phyloP scores from a whole-genome alignment of 1,140 invertebrate species.

The Delia radicum region DNA sequence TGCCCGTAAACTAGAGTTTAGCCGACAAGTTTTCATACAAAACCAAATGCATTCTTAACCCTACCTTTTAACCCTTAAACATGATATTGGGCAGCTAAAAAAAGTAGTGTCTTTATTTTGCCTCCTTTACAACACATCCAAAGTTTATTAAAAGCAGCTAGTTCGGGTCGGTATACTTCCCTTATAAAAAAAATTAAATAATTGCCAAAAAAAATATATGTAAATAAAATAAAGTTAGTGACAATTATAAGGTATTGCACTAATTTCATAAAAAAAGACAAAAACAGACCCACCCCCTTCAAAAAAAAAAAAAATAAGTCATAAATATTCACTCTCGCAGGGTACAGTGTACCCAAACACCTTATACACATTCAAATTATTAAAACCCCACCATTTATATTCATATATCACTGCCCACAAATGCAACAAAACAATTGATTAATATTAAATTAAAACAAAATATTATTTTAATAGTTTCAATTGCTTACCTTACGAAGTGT shows the following conservation, averaged over 20 bases:
- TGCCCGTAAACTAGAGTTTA: too few relatives aligned
- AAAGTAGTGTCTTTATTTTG: too few relatives aligned
- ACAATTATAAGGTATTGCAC: not conserved
- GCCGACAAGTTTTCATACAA: too few relatives aligned
- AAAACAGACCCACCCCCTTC: constrained; percentile 16
- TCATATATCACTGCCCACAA: not conserved
- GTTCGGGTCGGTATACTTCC: too few relatives aligned
- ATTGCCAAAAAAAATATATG: not conserved
- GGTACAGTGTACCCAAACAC: constrained; percentile 23
- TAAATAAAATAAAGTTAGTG: not conserved
- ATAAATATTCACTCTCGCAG: not conserved
- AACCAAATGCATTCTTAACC: too few relatives aligned
- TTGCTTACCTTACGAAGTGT: constrained; percentile 53
- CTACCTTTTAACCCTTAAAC: too few relatives aligned
- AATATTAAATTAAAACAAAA: too few relatives aligned
- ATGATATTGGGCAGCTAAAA: too few relatives aligned
- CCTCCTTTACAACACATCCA: too few relatives aligned
- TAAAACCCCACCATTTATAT: not conserved
- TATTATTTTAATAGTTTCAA: not conserved
- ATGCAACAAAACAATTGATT: not conserved
- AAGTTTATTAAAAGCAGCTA: too few relatives aligned
- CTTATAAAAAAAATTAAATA: not conserved
- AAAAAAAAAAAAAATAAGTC: not conserved
- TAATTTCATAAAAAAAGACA: not conserved
- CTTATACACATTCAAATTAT: constrained; percentile 7